A percentile compares a stretch with the other conserved stretches of the same genome.
These are phyloP conservation scores for Muscidifurax raptorellus DNA, from an alignment of 1,140 invertebrate genomes.

Conservation along the genomic window DNA sequence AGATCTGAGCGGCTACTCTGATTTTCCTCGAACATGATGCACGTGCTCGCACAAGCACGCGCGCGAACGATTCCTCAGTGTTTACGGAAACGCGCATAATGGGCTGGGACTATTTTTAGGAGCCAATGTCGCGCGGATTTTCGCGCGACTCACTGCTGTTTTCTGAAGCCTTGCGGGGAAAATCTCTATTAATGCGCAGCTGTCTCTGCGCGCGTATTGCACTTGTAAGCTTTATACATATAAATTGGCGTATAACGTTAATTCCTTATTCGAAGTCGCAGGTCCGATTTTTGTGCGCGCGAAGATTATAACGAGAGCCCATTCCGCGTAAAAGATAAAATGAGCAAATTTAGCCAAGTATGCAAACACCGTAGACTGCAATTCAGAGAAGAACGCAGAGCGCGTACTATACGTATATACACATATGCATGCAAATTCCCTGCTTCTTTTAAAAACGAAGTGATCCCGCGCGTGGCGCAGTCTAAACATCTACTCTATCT, in stretches of 20 bases:
- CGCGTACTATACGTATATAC: too few relatives aligned
- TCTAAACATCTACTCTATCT: conserved; percentile 41
- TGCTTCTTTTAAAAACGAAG: conserved; percentile 3
- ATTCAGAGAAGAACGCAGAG: neutral
- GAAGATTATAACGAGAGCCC: neutral
- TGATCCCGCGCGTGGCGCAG: neutral
- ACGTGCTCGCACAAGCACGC: neutral
- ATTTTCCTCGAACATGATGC: neutral
- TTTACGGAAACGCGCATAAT: conserved; percentile 45
- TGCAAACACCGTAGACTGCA: neutral
- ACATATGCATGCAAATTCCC: neutral
- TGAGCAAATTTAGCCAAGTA: neutral
- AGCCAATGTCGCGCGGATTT: conserved; percentile 37
- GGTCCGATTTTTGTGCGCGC: too few relatives aligned
- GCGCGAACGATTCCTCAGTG: conserved; percentile 9
- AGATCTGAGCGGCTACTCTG: neutral
- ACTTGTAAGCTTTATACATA: too few relatives aligned
- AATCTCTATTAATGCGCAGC: neutral
- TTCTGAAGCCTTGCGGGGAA: neutral
- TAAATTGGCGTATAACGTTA: too few relatives aligned
- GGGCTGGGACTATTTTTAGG: conserved; percentile 17
- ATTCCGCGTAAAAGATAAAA: neutral
- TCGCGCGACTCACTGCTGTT: neutral
- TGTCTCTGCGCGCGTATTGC: neutral
- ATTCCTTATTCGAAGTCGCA: too few relatives aligned